Conservation (phyloP, 1,140 invertebrate genomes). For the Homarus americanus region DNA sequence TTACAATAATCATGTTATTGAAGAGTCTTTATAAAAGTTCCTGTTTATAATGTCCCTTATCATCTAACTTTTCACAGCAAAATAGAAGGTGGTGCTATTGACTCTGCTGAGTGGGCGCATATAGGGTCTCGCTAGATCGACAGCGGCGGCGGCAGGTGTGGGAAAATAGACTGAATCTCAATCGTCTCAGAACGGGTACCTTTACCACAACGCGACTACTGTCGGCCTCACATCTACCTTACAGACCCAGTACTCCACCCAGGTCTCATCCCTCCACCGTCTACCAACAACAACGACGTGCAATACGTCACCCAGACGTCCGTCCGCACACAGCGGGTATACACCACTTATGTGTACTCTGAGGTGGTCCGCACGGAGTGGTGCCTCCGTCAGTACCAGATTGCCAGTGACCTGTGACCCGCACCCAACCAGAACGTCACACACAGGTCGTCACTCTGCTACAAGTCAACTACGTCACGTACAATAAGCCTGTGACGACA, state of each 20-base stretch:
- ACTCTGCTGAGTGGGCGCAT: slow-evolving; percentile 49
- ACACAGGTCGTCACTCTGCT: slow-evolving; percentile 57
- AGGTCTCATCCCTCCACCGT: slow-evolving; percentile 55
- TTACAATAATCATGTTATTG: too few species aligned
- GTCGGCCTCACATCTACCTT: slow-evolving; percentile 51
- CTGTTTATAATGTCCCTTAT: too few species aligned
- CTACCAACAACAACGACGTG: slow-evolving; percentile 57
- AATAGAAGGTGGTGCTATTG: slow-evolving; percentile 26
- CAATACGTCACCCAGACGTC: slow-evolving; percentile 58
- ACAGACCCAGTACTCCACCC: slow-evolving; percentile 63
- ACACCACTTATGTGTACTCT: slow-evolving; percentile 57
- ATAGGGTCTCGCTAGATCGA: slow-evolving; percentile 4
- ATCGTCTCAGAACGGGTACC: background rate
- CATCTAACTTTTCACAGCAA: background rate
- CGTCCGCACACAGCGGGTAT: slow-evolving; percentile 44
- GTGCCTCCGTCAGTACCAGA: slow-evolving; percentile 55
- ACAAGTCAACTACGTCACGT: slow-evolving; percentile 63
- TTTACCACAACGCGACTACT: background rate
- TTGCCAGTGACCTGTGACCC: slow-evolving; percentile 40
- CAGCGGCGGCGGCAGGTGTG: background rate
- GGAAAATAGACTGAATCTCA: slow-evolving; percentile 1
- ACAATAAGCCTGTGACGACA: slow-evolving; percentile 44
- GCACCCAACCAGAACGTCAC: slow-evolving; percentile 48
- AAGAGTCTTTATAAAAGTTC: too few species aligned
- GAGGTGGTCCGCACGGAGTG: slow-evolving; percentile 33